Evolutionary conservation across 2,797 vertebrate genomes (phyloP).

Genomic region (Pseudochromis fuscus): DNA sequence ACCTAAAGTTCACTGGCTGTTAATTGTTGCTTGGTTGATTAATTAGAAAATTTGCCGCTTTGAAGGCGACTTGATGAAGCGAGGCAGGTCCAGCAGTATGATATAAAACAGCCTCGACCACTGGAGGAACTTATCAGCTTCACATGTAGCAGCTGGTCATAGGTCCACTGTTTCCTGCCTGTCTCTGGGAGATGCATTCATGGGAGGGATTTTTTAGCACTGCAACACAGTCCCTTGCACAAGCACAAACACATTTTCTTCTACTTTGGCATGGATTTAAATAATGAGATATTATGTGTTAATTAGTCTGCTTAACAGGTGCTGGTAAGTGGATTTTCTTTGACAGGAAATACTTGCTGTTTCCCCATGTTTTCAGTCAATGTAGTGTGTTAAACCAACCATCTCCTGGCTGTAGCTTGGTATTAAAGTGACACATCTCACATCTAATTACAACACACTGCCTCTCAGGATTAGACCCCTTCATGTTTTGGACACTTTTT

Average conservation of each 20-base stretch:
- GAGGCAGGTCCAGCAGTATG: constrained; percentile 28
- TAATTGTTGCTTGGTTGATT: constrained; percentile 52
- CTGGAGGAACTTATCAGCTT: constrained; percentile 22
- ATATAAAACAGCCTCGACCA: constrained; percentile 29
- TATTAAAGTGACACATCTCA: too few relatives aligned
- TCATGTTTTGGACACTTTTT: too few relatives aligned
- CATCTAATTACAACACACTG: too few relatives aligned
- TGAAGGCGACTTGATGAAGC: constrained; percentile 29
- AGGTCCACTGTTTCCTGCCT: constrained; percentile 8
- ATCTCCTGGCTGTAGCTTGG: too few relatives aligned
- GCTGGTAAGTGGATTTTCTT: too few relatives aligned
- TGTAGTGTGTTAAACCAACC: too few relatives aligned
- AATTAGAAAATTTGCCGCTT: constrained; percentile 36
- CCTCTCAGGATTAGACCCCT: too few relatives aligned
- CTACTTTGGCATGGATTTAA: background rate
- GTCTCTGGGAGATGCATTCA: background rate
- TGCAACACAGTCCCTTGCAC: background rate
- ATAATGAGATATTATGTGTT: too few relatives aligned
- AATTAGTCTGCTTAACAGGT: too few relatives aligned
- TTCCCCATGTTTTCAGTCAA: too few relatives aligned
- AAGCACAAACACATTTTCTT: background rate
- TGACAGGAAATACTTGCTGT: too few relatives aligned
- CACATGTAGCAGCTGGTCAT: constrained; percentile 24
- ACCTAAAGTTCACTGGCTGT: constrained; percentile 14
- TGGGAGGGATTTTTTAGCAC: background rate